These are phyloP conservation scores for Sinhomidia bicolor DNA, from an alignment of 2,888 invertebrate species.

Conservation along the genomic window DNA sequence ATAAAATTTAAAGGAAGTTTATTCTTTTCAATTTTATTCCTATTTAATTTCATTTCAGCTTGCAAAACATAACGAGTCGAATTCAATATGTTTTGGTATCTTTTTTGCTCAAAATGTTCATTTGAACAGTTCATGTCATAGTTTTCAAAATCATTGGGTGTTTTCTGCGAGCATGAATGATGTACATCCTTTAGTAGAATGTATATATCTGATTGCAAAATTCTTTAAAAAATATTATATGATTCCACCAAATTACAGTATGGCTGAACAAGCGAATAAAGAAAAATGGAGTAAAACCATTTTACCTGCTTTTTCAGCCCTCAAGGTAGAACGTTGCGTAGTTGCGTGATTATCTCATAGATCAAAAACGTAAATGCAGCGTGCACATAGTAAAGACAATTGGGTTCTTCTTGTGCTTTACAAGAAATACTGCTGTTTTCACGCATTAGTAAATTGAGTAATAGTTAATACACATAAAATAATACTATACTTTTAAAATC, in stretches of 20 bases:
- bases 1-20: too few relatives aligned
- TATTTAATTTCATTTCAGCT: too few relatives aligned
- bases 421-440: background rate
- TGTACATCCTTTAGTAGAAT: background rate
- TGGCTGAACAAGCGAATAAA: background rate
- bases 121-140: background rate
- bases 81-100: too few relatives aligned
- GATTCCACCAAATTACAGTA: background rate
- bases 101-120: background rate
- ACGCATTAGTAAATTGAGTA: background rate
- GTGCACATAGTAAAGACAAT: background rate
- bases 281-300: background rate
- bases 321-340: background rate
- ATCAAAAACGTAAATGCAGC: background rate
- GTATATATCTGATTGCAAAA: background rate
- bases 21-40: too few relatives aligned
- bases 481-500: too few relatives aligned
- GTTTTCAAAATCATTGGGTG: background rate
- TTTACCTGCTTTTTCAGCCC: background rate
- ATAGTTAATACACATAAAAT: background rate
- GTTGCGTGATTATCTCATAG: background rate
- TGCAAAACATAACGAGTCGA: too few relatives aligned
- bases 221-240: background rate
- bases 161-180: background rate
- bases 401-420: background rate